Percentiles rank a stretch among this genome's conserved stretches.
These are phyloP conservation scores for Microplitis demolitor DNA, from an alignment of 1,140 invertebrate species.

Conservation along the genomic window DNA sequence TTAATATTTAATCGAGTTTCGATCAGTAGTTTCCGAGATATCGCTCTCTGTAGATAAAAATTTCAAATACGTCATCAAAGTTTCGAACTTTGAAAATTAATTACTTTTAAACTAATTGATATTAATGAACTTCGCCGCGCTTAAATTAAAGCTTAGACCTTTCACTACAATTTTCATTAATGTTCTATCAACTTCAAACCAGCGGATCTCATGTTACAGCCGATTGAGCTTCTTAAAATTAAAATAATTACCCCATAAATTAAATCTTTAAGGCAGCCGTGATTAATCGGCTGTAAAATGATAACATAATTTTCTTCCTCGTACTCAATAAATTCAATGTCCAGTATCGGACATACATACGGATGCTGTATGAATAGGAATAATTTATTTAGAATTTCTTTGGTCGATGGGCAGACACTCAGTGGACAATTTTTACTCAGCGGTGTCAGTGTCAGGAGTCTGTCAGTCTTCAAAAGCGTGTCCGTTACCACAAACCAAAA, in stretches of 20 bases:
- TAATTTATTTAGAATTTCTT: constrained; percentile 75
- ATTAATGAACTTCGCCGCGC: no score
- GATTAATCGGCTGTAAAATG: constrained; percentile 80
- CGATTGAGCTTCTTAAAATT: neutral
- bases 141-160: no score
- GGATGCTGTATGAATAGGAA: constrained; percentile 88
- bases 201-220: no score
- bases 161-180: neutral
- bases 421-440: constrained; percentile 66
- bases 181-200: no score
- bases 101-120: no score
- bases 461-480: constrained; percentile 78
- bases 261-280: constrained; percentile 86
- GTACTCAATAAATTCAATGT: constrained; percentile 72
- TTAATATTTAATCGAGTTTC: neutral
- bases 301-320: constrained; percentile 67
- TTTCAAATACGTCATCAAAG: no score
- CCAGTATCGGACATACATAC: constrained; percentile 87
- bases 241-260: constrained; percentile 75
- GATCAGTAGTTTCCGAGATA: no score
- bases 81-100: no score
- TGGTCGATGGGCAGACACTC: constrained; percentile 59
- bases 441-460: constrained; percentile 79
- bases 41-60: no score
- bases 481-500: constrained; percentile 90